Conservation (phyloP, 2,888 invertebrate species). For the Drosophila quasianomalipes region DNA sequence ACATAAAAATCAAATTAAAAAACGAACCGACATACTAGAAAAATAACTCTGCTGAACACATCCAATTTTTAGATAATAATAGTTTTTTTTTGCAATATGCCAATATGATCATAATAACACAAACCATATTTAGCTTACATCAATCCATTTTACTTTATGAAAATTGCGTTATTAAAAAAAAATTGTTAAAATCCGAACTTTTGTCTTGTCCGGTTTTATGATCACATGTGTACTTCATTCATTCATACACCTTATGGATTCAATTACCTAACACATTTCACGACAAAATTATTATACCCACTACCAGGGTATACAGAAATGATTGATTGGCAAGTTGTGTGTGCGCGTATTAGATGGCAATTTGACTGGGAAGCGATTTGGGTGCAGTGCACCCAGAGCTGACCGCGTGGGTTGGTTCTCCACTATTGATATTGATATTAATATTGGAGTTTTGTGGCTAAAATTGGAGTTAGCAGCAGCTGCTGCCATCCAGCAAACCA, state of each 20-base stretch:
- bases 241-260: neutral
- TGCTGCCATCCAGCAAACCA: constrained; percentile 49
- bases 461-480: constrained; percentile 38
- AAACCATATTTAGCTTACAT: too few species aligned
- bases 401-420: constrained; percentile 38
- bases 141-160: neutral
- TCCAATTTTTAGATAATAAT: neutral
- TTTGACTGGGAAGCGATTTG: constrained; percentile 65
- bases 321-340: constrained; percentile 65
- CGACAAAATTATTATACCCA: neutral
- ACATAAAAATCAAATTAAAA: constrained; percentile 59
- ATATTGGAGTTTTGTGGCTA: constrained; percentile 48
- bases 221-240: neutral
- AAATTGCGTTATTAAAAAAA: neutral
- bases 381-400: constrained; percentile 52
- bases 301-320: constrained; percentile 20
- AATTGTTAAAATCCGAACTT: neutral
- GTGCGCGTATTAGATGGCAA: constrained; percentile 40
- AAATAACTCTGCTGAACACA: neutral
- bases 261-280: neutral
- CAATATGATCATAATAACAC: neutral
- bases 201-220: neutral
- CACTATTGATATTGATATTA: constrained; percentile 59
- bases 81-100: neutral
- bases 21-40: constrained; percentile 14